These are phyloP conservation scores for Spodoptera picta DNA, from an alignment of 2,888 invertebrate genomes.

Conservation along the genomic window DNA sequence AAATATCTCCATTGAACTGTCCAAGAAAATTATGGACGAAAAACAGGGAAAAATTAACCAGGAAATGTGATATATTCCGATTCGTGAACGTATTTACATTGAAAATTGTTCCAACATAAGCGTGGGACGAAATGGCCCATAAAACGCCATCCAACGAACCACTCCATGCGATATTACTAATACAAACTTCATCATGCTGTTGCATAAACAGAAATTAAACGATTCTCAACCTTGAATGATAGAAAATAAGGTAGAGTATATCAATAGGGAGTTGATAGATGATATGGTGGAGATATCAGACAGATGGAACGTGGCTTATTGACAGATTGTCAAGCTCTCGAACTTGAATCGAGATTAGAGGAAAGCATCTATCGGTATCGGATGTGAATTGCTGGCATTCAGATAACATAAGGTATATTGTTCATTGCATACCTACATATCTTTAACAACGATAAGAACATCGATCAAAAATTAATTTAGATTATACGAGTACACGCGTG, in stretches of 20 bases:
- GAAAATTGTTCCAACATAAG: conserved; percentile 52
- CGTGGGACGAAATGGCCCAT: conserved; percentile 58
- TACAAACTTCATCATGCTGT: conserved; percentile 11
- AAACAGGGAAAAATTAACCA: conserved; percentile 33
- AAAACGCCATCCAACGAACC: conserved; percentile 50
- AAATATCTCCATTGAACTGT: conserved; percentile 20
- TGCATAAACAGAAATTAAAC: not conserved
- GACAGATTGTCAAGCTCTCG: conserved; percentile 55
- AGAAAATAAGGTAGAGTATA: not conserved
- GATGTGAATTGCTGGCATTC: conserved; percentile 20
- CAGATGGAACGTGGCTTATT: conserved; percentile 54
- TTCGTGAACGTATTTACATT: conserved; percentile 48
- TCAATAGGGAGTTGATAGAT: not conserved
- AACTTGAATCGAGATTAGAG: conserved; percentile 46
- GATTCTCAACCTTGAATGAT: conserved; percentile 18
- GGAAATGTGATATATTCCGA: conserved; percentile 42
- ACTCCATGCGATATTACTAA: conserved; percentile 48
- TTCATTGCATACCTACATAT: not conserved
- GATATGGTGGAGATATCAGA: conserved; percentile 33
- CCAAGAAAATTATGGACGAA: conserved; percentile 11
- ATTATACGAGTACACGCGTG: too few relatives aligned
- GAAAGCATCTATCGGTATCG: conserved; percentile 25
- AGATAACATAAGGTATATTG: conserved; percentile 3
- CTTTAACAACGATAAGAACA: too few relatives aligned
- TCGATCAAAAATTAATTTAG: too few relatives aligned